Base-by-base conservation (phyloP, 2,797 vertebrate species). In the Brachymystax lenok region DNA sequence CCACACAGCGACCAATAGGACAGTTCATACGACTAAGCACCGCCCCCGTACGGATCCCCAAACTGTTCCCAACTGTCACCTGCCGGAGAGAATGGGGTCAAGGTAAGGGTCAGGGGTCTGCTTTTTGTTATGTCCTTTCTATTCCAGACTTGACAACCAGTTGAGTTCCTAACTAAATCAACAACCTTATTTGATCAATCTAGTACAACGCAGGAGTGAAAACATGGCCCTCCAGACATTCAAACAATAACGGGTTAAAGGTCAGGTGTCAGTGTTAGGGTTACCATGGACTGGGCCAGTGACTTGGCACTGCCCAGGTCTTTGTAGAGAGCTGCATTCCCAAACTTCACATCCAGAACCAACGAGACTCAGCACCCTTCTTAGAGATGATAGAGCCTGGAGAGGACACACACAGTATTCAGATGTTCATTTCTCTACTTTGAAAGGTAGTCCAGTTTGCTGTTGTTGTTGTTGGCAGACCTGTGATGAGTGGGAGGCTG, bases 381-480 rank as follows among this genome's bases (percentile, higher is more conserved):
- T 98, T 97, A 27, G 96, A 96, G 81, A 98, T 92, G 59, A 98
- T 96, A 1, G 96, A 98, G 13, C 94, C 97, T 96, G 89, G 24
- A 14, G 27, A 68, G 19, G 13, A 74, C 52, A 75, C 61, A 64
- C 5, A 7, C 27, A 33, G 33, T 73, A 21, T 27, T 16, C 21
- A 24, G 21, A 63, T 63, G 56, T 24, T 3, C 5, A 21, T n/a
- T 12, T 12, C 10, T 46, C 40, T 46, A 46, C 40, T 63, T 63
- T 24, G 59, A 10, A 63, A 12, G 59, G 59, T 12, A 13, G n/a
- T 63, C 7, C 10, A 63, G 3, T 63, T 10, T 19, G 3, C 12
- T 63, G 59, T 63, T 63, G 59, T 63, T 63, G 21, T 21, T 24
- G 59, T 63, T 24, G 8, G 24, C 35, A 73, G 87, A 97, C 97